These are phyloP conservation scores for Propithecus deckenii DNA, from an alignment of 2,797 vertebrate genomes.

Conservation along the genomic window DNA sequence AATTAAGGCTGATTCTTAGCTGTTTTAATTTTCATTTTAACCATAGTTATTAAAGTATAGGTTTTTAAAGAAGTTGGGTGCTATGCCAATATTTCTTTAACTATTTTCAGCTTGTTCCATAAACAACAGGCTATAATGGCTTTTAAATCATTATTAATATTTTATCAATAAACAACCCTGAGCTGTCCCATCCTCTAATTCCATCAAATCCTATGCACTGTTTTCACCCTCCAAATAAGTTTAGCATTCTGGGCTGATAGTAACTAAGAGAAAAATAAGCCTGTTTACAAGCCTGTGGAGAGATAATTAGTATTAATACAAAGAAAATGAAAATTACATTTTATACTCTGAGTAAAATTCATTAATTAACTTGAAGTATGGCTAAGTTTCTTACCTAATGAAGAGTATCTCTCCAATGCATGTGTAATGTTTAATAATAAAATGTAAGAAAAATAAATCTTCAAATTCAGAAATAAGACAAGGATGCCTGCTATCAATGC, in stretches of 20 bases:
- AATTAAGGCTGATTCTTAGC: not conserved
- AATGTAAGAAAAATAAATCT: not conserved
- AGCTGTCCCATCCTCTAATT: not conserved
- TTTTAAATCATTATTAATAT: not conserved
- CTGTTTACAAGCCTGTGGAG: not conserved
- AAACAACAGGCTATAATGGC: not conserved
- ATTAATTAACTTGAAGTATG: not conserved
- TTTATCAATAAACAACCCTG: not conserved
- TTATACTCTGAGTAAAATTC: not conserved
- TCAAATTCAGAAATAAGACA: slow-evolving; percentile 35
- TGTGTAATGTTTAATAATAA: not conserved
- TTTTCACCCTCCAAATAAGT: not conserved
- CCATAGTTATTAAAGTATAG: not conserved
- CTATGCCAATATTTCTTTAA: not conserved
- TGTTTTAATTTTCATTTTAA: slow-evolving; percentile 2
- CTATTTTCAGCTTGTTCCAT: not conserved
- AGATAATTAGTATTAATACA: slow-evolving; percentile 1
- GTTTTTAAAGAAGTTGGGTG: not conserved
- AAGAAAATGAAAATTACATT: slow-evolving; percentile 12
- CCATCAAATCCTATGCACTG: not conserved
- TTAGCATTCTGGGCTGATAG: not conserved
- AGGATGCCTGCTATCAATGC: not conserved
- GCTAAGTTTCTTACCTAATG: not conserved
- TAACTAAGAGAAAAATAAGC: not conserved
- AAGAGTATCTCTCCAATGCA: not conserved